Evolutionary conservation across 2,888 invertebrate genomes (phyloP), one percentile per base, ranked within the genome.

Genomic region (Cyaniris semiargus): DNA sequence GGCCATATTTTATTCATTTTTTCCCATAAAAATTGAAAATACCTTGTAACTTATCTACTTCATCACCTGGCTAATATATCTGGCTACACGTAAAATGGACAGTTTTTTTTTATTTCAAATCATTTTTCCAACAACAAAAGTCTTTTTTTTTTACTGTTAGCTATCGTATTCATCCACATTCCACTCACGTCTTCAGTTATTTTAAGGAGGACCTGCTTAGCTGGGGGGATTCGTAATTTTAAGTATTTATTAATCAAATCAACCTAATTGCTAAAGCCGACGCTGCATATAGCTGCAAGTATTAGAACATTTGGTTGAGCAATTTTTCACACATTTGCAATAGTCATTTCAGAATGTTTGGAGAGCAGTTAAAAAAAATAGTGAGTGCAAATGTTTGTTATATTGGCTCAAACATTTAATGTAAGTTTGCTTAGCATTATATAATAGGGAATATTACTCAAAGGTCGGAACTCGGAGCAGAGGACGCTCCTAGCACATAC

Each of bases 221-320:
- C 27, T 6, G 15, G 27, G 27, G 27, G 1, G 27, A 66, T 66
- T 27, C 5, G 27, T 27, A 23, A 66, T 66, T n/a, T 15, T 60
- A 48, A 15, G 48, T 48, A 53, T 18, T 66, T 66, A 66, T 66
- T 66, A 27, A 21, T 60, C 60, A 8, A 60, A 60, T 23, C 21
- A 58, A 58, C 56, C n/a, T 21, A 21, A 58, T 23, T 66, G 23
- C 13, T 5, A 1, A 15, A 66, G 66, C 15, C 27, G 66, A 18
- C 66, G 66, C 66, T 66, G 66, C 66, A 66, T 66, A 66, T 66
- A 66, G 66, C 66, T 66, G 66, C 66, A 66, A 66, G 66, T 66
- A 66, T 66, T 66, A 31, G 66, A 66, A 66, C 66, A 66, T 27
- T 66, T 27, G 27, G 6, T 66, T 31, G 18, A 31, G 27, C 66